A percentile compares a stretch with the other conserved stretches of the same genome.
phyloP scores from a whole-genome alignment of 2,797 vertebrate genomes.

The Darevskia mixta region DNA sequence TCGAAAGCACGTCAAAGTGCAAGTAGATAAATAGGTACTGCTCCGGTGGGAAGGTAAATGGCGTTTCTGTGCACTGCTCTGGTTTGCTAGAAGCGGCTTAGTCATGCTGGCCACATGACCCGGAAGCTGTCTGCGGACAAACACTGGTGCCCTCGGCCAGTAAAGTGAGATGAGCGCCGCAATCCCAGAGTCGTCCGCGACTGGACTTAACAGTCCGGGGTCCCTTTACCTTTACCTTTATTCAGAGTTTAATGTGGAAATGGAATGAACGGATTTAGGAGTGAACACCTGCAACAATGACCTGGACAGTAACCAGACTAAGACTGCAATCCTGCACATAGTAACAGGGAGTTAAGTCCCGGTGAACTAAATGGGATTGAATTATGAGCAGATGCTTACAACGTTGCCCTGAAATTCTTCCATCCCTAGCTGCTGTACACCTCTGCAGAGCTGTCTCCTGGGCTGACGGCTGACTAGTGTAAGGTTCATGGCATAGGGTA shows the following conservation, averaged over 20 bases:
- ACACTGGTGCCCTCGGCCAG: fast-evolving
- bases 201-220: no score
- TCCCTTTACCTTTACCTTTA: no score
- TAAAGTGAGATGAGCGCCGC: fast-evolving
- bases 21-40: no score
- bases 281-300: background rate
- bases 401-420: background rate
- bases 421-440: background rate
- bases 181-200: no score
- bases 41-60: no score
- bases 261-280: background rate
- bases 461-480: background rate
- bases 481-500: background rate
- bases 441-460: background rate
- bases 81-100: no score
- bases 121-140: no score
- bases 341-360: background rate
- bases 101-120: no score
- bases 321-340: background rate
- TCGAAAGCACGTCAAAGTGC: no score
- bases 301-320: background rate
- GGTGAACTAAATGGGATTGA: background rate
- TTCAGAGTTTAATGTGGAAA: background rate
- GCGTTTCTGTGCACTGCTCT: no score
- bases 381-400: no score